These are phyloP conservation scores for Ginglymostoma cirratum DNA, from an alignment of 2,113 vertebrate species.

Conservation along the genomic window DNA sequence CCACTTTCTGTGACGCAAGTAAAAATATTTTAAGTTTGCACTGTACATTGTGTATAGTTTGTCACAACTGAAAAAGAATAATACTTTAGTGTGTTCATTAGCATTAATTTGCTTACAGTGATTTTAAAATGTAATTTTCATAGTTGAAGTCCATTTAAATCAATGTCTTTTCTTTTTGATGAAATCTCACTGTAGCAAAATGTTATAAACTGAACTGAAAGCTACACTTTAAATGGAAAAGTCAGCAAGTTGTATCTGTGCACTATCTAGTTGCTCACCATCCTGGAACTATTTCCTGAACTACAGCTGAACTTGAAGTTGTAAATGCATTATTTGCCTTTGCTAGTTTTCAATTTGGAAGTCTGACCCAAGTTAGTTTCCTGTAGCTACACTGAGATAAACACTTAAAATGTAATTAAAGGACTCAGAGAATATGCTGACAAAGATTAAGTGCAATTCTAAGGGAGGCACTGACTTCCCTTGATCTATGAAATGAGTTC, in stretches of 20 bases:
- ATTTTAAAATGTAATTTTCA: neutral
- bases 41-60: neutral
- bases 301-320: conserved; percentile 11
- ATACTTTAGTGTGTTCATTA: neutral
- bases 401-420: conserved; percentile 24
- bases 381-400: neutral
- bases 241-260: neutral
- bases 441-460: neutral
- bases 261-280: neutral
- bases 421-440: neutral
- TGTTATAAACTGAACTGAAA: neutral
- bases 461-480: neutral
- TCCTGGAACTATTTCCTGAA: neutral
- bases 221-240: neutral
- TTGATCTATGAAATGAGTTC: neutral
- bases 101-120: neutral
- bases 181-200: neutral
- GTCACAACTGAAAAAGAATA: neutral
- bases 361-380: neutral
- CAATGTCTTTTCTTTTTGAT: neutral
- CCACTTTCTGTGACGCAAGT: too few relatives aligned
- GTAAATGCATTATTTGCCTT: neutral
- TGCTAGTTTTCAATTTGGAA: conserved; percentile 5
- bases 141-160: neutral
- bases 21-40: neutral